Percentiles rank a stretch among this genome's conserved stretches.
Evolutionary conservation across 1,140 invertebrate genomes (phyloP).

Genomic region (Tetraneura akinire): DNA sequence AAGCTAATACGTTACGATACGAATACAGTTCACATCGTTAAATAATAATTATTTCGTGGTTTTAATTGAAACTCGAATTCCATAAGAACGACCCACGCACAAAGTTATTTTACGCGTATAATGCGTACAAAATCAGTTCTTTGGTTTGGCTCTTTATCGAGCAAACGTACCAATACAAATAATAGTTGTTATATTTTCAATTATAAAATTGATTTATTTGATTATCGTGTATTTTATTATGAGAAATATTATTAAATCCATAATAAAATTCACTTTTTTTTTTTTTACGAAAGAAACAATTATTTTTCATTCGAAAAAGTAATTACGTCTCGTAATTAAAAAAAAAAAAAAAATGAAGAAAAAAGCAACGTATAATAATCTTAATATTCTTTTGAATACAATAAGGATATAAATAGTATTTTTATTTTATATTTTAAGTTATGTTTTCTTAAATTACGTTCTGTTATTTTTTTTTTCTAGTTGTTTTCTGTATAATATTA

Average conservation of each 20-base stretch:
- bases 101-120: not conserved
- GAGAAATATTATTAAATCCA: no score
- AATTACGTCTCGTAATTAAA: no score
- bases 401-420: not conserved
- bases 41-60: slow-evolving; percentile 4
- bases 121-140: not conserved
- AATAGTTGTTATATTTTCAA: not conserved
- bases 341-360: no score
- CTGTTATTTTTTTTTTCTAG: not conserved
- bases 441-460: not conserved
- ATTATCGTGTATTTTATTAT: not conserved
- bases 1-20: not conserved
- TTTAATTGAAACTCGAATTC: slow-evolving; percentile 22
- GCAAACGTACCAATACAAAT: not conserved
- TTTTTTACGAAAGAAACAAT: no score
- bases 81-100: not conserved
- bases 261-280: no score
- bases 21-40: not conserved
- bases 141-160: not conserved
- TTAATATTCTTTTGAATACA: no score
- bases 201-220: not conserved
- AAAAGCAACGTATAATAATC: no score
- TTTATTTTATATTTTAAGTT: not conserved
- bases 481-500: no score
- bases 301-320: no score